Base-by-base conservation (phyloP, 1,140 invertebrate genomes). In the Bombus superbus region DNA sequence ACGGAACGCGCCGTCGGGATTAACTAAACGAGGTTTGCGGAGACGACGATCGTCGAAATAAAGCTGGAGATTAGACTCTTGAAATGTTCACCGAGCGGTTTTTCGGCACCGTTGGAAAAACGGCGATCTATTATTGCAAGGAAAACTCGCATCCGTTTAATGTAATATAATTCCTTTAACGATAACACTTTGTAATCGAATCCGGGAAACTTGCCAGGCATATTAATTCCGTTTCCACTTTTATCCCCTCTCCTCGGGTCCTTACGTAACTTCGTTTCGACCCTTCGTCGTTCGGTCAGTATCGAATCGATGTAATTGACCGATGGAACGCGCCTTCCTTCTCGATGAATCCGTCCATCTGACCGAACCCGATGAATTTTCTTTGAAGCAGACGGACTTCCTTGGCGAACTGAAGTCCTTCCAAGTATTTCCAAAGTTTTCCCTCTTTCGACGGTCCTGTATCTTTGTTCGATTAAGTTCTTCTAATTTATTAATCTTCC, bases 1-100 rank as follows among this genome's bases (percentile, higher is more conserved):
- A 86, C 85, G 62, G 73, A 83, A 83, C 64, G 13, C 85, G 53
- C 73, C 80, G 42, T 15, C 59, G 68, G 59, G 75, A 86, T 86
- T 84, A 86, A 84, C 85, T 78, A 66, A 83, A 86, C 75, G 85
- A 83, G 81, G 42, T 83, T 86, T 59, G 81, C 68, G 74, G 75
- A 73, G 66, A 83, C 68, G 68, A 84, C 44, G 81, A 72, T 84
- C 81, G 81, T 86, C 79, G 81, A 83, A 86, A 83, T 83, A 78
- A 83, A 86, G 85, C 81, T 74, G 22, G 44, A 78, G 74, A 86
- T 86, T 83, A 86, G 81, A 86, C 74, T 72, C 44, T 77, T 83
- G 68, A 62, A 82, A 73, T 38, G 81, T 85, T 80, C 25, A 22
- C 25, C 28, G 42, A 64, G 57, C 72, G 83, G 22, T 85, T 85